Evolutionary conservation across 2,888 invertebrate genomes (phyloP), one percentile per base, ranked within the genome.

Genomic region (Carterocephalus palaemon): DNA sequence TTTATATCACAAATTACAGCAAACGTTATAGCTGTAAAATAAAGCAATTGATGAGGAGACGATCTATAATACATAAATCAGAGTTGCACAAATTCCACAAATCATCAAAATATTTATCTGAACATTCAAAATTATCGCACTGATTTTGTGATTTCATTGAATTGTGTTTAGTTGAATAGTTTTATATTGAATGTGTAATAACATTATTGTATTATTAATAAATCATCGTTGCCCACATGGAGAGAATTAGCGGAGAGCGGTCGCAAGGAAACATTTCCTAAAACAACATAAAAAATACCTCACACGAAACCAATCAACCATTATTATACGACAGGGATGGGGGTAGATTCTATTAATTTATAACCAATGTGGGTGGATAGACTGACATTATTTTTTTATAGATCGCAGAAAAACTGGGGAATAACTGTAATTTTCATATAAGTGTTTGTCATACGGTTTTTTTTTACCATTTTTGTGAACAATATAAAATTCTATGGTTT

Each of bases 261-360:
- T 74, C 73, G 64, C 62, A 55, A 67, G 65, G 70, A 42, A 42
- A 70, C 69, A 66, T 75, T 61, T 68, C 70, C 63, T 72, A 78
- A 81, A 82, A 78, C 62, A 70, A 70, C 67, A 73, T 52, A 83
- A 84, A 78, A 85, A 84, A 85, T 85, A 83, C 86, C 85, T 76
- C 86, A 85, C 85, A 85, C 82, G 79, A 75, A 59, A 64, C 71
- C 74, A 82, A 82, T 77, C 75, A 74, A 75, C 69, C 68, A 75
- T 82, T 79, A 83, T 84, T 82, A 82, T 76, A 80, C 69, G 77
- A 79, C 80, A 80, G 67, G 67, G 71, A 85, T 84, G 75, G 75
- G 85, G 85, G 84, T 70, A 75, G 72, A 76, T 77, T 79, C 80
- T 85, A 85, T 85, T 86, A 86, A 85, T 86, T 86, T 86, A 84